Conservation (phyloP, 2,113 vertebrate species). For the Dolichotis patagonum region DNA sequence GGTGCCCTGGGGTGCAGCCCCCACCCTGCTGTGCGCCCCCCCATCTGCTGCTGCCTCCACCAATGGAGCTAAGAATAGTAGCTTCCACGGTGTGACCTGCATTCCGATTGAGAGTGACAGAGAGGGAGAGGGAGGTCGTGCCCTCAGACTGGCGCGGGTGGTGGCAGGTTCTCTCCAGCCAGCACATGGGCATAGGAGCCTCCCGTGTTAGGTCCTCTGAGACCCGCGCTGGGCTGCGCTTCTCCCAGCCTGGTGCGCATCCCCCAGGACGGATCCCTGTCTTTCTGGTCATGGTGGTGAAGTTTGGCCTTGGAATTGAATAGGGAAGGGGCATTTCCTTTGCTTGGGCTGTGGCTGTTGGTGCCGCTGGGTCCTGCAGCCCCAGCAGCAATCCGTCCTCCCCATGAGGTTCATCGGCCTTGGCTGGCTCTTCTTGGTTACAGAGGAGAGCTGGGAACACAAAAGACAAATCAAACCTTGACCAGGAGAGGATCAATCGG, state of each 20-base stretch:
- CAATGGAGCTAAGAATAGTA: constrained; percentile 86
- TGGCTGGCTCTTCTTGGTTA: constrained; percentile 60
- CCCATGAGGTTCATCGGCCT: neutral
- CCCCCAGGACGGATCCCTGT: neutral
- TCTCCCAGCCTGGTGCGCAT: neutral
- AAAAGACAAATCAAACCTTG: constrained; percentile 64
- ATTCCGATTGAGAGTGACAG: constrained; percentile 45
- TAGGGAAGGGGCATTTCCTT: neutral
- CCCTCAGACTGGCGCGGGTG: neutral
- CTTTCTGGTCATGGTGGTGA: constrained; percentile 11
- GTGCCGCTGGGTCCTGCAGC: neutral
- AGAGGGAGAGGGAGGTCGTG: neutral
- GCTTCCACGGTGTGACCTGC: constrained; percentile 81
- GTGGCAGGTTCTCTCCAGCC: too few species aligned
- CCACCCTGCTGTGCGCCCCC: constrained; percentile 75
- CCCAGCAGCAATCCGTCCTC: neutral
- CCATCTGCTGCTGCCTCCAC: constrained; percentile 87
- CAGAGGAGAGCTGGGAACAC: constrained; percentile 62
- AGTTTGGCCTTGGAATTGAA: constrained; percentile 21
- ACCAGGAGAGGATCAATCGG: constrained; percentile 40
- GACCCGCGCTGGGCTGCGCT: neutral
- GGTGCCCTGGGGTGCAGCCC: constrained; percentile 77
- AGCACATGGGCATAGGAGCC: fast-evolving
- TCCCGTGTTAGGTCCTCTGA: neutral
- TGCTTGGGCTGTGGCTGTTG: neutral